Conservation (phyloP, 2,888 invertebrate species). For the Eurois occulta region DNA sequence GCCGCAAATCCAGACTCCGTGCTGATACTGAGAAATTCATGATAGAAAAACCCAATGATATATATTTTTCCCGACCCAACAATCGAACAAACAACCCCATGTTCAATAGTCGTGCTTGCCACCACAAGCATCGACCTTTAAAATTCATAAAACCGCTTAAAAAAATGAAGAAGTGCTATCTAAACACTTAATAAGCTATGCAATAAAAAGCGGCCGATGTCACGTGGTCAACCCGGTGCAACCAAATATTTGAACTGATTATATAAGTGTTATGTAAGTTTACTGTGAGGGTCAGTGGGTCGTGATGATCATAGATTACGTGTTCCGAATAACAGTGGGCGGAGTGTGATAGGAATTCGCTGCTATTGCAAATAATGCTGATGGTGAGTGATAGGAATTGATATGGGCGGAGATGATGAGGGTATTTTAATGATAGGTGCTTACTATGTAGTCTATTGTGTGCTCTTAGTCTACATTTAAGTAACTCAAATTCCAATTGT, state of each 20-base stretch:
- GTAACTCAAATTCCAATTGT: too few relatives aligned
- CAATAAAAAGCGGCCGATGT: constrained; percentile 7
- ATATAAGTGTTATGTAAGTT: constrained; percentile 55
- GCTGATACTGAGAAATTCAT: too few relatives aligned
- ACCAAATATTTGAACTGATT: constrained; percentile 62
- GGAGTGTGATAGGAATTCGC: constrained; percentile 38
- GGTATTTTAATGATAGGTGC: background rate
- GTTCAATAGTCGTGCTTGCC: too few relatives aligned
- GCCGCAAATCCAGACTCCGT: too few relatives aligned
- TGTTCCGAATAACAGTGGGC: constrained; percentile 39
- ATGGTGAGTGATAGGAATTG: constrained; percentile 24
- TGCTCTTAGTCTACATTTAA: background rate
- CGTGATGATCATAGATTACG: constrained; percentile 48
- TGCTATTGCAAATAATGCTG: constrained; percentile 26
- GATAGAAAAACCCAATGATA: too few relatives aligned
- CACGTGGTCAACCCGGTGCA: background rate
- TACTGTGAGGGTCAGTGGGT: constrained; percentile 58
- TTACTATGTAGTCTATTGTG: background rate
- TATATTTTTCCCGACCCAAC: too few relatives aligned
- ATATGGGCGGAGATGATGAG: background rate
- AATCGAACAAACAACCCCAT: too few relatives aligned
- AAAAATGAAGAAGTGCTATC: constrained; percentile 5
- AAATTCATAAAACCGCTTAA: background rate
- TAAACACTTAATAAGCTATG: constrained; percentile 25
- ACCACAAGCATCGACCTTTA: background rate